These are phyloP conservation scores for Microplitis mediator DNA, from an alignment of 1,140 invertebrate genomes.

Conservation along the genomic window DNA sequence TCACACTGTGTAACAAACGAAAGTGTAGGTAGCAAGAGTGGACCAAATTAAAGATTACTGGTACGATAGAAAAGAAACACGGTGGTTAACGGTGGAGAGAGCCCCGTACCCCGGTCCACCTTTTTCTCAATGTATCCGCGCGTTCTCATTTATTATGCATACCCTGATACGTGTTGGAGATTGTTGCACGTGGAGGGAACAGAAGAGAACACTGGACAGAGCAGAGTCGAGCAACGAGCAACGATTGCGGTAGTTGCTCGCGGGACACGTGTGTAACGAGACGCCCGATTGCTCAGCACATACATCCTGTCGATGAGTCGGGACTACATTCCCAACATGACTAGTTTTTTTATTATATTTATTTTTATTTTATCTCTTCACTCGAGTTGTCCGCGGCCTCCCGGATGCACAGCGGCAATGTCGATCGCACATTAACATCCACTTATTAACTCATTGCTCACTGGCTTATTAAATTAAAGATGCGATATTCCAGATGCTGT, in stretches of 20 bases:
- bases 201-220: background rate
- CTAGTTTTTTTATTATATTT: constrained; percentile 19
- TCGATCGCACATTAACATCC: too few species aligned
- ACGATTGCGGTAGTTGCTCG: constrained; percentile 35
- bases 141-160: constrained; percentile 52
- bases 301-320: constrained; percentile 25
- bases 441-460: too few species aligned
- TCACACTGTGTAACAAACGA: background rate
- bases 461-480: too few species aligned
- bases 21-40: background rate
- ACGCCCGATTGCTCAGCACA: constrained; percentile 39
- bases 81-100: constrained; percentile 38
- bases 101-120: background rate
- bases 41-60: constrained; percentile 44
- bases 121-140: constrained; percentile 13
- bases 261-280: constrained; percentile 47
- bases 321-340: constrained; percentile 1
- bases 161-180: constrained; percentile 49
- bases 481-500: too few species aligned
- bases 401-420: background rate
- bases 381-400: background rate
- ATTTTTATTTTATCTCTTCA: constrained; percentile 23
- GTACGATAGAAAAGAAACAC: constrained; percentile 41
- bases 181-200: constrained; percentile 45
- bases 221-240: background rate